Conservation (phyloP, 2,797 vertebrate species). For the Trichosurus vulpecula region DNA sequence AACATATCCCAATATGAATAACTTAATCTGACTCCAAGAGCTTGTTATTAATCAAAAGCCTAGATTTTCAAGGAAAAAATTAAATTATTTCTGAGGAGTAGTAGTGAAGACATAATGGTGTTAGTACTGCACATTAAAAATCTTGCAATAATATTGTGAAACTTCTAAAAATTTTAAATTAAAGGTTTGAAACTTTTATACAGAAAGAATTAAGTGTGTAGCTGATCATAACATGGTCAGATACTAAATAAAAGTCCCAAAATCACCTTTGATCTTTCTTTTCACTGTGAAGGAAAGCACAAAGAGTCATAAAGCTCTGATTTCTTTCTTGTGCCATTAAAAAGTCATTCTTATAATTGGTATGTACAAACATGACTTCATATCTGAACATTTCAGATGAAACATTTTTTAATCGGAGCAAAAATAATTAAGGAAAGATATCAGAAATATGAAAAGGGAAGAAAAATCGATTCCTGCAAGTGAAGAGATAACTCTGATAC, state of each 20-base stretch:
- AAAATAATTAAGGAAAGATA: neutral
- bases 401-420: neutral
- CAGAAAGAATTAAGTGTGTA: neutral
- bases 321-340: neutral
- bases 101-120: neutral
- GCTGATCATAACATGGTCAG: neutral
- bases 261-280: neutral
- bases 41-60: neutral
- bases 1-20: neutral
- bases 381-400: neutral
- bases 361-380: neutral
- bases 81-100: neutral
- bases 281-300: neutral
- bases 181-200: neutral
- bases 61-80: neutral
- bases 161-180: neutral
- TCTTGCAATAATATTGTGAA: neutral
- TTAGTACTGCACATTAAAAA: neutral
- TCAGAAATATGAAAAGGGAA: neutral
- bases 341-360: neutral
- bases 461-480: neutral
- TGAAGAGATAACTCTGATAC: neutral
- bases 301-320: neutral
- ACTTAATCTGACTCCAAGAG: neutral
- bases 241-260: neutral